phyloP scores from a whole-genome alignment of 2,797 vertebrate genomes.

The Tragopan temminckii region DNA sequence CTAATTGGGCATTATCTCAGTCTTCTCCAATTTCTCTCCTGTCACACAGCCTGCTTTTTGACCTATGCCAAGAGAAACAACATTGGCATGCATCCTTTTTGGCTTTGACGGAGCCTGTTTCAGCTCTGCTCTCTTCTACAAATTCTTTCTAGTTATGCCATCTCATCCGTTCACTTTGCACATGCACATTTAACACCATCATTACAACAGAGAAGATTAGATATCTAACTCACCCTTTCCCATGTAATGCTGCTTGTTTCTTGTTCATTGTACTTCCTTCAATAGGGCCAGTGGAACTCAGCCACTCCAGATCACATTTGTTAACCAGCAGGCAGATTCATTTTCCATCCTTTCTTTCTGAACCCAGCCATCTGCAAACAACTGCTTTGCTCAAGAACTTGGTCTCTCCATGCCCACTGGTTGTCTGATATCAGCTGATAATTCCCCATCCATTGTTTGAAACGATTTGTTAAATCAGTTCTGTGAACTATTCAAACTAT shows the following conservation, averaged over 20 bases:
- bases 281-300: neutral
- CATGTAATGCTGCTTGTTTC: neutral
- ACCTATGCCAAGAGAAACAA: slow-evolving; percentile 76
- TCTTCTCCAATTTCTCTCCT: slow-evolving; percentile 72
- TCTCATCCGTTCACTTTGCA: slow-evolving; percentile 38
- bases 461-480: slow-evolving; percentile 41
- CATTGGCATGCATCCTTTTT: slow-evolving; percentile 64
- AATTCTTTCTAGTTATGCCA: slow-evolving; percentile 64
- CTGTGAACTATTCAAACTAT: slow-evolving; percentile 25
- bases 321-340: neutral
- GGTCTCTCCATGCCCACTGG: neutral
- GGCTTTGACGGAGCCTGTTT: slow-evolving; percentile 66
- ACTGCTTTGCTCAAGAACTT: slow-evolving; percentile 27
- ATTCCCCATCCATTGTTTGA: slow-evolving; percentile 48
- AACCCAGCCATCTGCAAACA: slow-evolving; percentile 17
- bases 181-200: slow-evolving; percentile 24
- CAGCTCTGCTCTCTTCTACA: slow-evolving; percentile 61
- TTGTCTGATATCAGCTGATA: slow-evolving; percentile 44
- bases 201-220: slow-evolving; percentile 44
- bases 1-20: slow-evolving; percentile 73
- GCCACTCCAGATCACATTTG: neutral
- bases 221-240: slow-evolving; percentile 46
- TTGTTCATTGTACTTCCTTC: slow-evolving; percentile 29
- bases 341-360: slow-evolving; percentile 25
- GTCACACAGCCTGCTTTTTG: slow-evolving; percentile 71